phyloP scores from a whole-genome alignment of 2,888 invertebrate species.

The Lobophora halterata region DNA sequence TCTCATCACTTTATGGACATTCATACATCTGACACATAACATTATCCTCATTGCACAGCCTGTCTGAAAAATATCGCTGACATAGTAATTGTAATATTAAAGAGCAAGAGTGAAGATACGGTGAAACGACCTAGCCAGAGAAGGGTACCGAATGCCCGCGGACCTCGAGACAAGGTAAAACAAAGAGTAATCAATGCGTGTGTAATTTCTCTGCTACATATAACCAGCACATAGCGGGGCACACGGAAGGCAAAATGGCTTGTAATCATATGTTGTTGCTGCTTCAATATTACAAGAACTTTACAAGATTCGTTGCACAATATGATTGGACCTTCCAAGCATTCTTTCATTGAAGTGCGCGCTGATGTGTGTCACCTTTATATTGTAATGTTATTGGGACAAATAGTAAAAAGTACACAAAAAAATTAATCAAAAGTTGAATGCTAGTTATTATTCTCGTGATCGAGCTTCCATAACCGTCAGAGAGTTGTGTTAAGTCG shows the following conservation, averaged over 20 bases:
- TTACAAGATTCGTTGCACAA: constrained; percentile 81
- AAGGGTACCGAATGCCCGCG: constrained; percentile 11
- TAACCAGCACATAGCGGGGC: constrained; percentile 68
- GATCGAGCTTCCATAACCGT: constrained; percentile 70
- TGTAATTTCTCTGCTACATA: constrained; percentile 70
- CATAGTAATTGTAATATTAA: constrained; percentile 79
- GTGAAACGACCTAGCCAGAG: constrained; percentile 10
- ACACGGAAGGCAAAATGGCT: constrained; percentile 74
- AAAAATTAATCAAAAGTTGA: constrained; percentile 52
- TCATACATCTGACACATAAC: constrained; percentile 75
- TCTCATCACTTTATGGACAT: constrained; percentile 73
- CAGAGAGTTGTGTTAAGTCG: constrained; percentile 74
- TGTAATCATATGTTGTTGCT: constrained; percentile 73
- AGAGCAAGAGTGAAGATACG: constrained; percentile 53
- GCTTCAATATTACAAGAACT: constrained; percentile 80
- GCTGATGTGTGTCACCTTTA: constrained; percentile 77
- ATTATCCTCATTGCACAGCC: constrained; percentile 76
- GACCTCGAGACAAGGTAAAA: constrained; percentile 8
- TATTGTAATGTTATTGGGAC: constrained; percentile 57
- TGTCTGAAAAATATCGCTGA: constrained; percentile 72
- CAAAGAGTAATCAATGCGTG: constrained; percentile 53
- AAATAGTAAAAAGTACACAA: constrained; percentile 40
- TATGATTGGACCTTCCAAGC: constrained; percentile 79
- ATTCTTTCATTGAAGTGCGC: constrained; percentile 72
- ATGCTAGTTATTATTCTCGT: constrained; percentile 61